Percentiles rank a stretch among this genome's conserved stretches.
Evolutionary conservation across 2,797 vertebrate genomes (phyloP).

Genomic region (Dromococcyx pavoninus): DNA sequence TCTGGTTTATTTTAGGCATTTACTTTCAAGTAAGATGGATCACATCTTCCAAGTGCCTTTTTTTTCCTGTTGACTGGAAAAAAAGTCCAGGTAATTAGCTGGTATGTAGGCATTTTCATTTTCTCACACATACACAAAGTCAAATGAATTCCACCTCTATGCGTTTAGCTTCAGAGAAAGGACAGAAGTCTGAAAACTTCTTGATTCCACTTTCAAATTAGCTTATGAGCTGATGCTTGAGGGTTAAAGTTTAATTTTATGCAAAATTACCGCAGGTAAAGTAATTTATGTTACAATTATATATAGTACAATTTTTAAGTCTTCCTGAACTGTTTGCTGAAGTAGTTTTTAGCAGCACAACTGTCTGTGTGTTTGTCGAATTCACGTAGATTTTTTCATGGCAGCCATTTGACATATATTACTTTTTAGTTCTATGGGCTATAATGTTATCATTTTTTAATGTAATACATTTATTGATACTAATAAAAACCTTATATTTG

Average conservation of each 20-base stretch:
- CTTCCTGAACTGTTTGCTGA: constrained; percentile 35
- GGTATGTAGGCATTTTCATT: background rate
- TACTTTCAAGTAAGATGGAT: background rate
- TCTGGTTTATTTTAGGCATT: background rate
- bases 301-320: background rate
- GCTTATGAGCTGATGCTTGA: constrained; percentile 44
- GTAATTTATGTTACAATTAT: background rate
- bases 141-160: background rate
- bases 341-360: background rate
- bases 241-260: constrained; percentile 58
- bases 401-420: background rate
- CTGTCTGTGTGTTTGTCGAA: background rate
- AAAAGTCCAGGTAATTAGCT: background rate
- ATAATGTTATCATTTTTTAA: background rate
- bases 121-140: background rate
- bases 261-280: constrained; percentile 13
- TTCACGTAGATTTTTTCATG: background rate
- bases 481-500: background rate
- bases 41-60: background rate
- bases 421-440: background rate
- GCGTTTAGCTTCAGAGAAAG: constrained; percentile 61
- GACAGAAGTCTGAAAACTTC: constrained; percentile 24
- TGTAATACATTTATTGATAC: background rate
- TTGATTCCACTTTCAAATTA: constrained; percentile 58
- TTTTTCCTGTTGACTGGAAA: background rate